phyloP scores from a whole-genome alignment of 2,797 vertebrate species.

The Helostoma temminkii region DNA sequence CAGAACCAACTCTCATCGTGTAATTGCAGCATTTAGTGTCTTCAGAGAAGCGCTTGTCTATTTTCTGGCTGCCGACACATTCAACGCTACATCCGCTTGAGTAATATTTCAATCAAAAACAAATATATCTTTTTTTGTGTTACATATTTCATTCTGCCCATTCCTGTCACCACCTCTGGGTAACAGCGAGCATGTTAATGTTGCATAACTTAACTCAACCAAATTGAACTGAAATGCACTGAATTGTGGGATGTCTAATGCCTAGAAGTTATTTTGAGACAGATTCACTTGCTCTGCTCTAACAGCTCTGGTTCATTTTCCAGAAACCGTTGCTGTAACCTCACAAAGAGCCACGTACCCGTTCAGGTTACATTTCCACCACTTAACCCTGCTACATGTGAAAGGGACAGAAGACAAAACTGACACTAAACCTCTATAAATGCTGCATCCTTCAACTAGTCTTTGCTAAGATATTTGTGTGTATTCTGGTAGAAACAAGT shows the following conservation, averaged over 20 bases:
- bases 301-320: neutral
- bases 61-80: neutral
- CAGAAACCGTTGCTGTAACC: neutral
- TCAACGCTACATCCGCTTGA: neutral
- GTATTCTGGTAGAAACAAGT: neutral
- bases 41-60: neutral
- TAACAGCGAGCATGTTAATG: neutral
- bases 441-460: neutral
- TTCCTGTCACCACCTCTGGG: conserved; percentile 11
- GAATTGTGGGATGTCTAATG: neutral
- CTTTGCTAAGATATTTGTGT: neutral
- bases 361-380: neutral
- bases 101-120: neutral
- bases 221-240: neutral
- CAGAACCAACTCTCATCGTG: neutral
- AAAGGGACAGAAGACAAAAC: neutral
- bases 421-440: neutral
- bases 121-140: neutral
- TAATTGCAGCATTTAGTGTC: neutral
- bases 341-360: neutral
- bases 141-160: neutral
- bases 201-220: neutral
- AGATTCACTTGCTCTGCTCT: neutral
- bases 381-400: neutral
- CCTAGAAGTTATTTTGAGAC: conserved; percentile 2